phyloP scores from a whole-genome alignment of 1,140 invertebrate genomes.

The Apis mellifera region DNA sequence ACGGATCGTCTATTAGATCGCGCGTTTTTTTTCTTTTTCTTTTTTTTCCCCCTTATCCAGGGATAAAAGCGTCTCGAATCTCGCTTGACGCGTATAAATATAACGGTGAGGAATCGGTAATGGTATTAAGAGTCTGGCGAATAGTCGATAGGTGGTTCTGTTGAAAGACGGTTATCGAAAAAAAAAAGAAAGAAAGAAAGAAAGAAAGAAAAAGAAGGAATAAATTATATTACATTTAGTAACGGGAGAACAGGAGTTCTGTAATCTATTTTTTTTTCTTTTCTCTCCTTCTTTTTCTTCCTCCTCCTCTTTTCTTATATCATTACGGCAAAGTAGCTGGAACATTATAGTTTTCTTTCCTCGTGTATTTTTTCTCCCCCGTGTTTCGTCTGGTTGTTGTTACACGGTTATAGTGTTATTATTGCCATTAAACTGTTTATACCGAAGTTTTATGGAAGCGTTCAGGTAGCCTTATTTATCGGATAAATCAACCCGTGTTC shows the following conservation, averaged over 20 bases:
- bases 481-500: background rate
- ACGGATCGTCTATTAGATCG: slow-evolving; percentile 7
- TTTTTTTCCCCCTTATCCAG: background rate
- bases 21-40: too few species aligned
- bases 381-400: background rate
- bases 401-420: too few species aligned
- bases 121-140: background rate
- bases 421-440: background rate
- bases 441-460: background rate
- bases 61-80: slow-evolving; percentile 8
- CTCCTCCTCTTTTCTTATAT: background rate
- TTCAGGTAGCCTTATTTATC: background rate
- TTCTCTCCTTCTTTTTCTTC: too few species aligned
- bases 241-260: too few species aligned
- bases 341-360: background rate
- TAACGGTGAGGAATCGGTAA: background rate
- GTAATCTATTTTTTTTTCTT: too few species aligned
- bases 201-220: background rate
- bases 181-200: too few species aligned
- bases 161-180: too few species aligned
- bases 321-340: background rate
- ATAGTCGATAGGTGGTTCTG: background rate
- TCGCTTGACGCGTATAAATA: background rate
- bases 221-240: too few species aligned
- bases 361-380: too few species aligned